A percentile compares a stretch with the other conserved stretches of the same genome.
Conservation (phyloP, 2,113 vertebrate species). For the Zosterops japonicus region DNA sequence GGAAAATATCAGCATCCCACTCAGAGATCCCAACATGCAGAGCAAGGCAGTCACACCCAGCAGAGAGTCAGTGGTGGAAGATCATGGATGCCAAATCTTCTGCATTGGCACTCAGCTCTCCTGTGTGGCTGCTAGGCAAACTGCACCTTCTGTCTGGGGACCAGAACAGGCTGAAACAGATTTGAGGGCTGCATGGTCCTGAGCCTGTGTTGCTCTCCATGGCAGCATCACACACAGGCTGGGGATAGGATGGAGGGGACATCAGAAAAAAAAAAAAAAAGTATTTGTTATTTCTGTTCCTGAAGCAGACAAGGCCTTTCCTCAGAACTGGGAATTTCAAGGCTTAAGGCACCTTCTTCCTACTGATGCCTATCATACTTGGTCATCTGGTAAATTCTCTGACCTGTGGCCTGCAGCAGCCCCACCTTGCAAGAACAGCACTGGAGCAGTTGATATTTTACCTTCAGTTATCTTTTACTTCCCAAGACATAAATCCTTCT, state of each 20-base stretch:
- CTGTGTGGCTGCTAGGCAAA: neutral
- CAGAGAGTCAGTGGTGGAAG: neutral
- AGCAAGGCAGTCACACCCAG: neutral
- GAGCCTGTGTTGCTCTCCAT: neutral
- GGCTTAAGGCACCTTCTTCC: neutral
- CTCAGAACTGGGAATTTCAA: neutral
- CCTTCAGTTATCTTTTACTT: neutral
- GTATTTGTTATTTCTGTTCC: neutral
- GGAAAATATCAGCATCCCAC: neutral
- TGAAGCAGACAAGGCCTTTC: neutral
- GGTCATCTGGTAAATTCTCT: neutral
- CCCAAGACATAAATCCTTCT: neutral
- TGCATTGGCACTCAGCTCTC: neutral
- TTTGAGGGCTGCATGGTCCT: neutral
- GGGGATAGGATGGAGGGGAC: neutral
- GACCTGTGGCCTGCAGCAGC: neutral
- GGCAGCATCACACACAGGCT: neutral
- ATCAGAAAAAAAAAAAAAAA: neutral
- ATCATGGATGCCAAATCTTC: neutral
- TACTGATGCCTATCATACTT: neutral
- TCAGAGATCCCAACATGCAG: neutral
- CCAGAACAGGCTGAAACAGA: neutral
- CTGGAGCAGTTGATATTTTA: neutral
- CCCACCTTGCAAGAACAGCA: neutral
- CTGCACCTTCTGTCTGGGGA: neutral